A percentile compares a stretch with the other conserved stretches of the same genome.
phyloP scores from a whole-genome alignment of 2,888 invertebrate species.

The Polymixis flavicincta region DNA sequence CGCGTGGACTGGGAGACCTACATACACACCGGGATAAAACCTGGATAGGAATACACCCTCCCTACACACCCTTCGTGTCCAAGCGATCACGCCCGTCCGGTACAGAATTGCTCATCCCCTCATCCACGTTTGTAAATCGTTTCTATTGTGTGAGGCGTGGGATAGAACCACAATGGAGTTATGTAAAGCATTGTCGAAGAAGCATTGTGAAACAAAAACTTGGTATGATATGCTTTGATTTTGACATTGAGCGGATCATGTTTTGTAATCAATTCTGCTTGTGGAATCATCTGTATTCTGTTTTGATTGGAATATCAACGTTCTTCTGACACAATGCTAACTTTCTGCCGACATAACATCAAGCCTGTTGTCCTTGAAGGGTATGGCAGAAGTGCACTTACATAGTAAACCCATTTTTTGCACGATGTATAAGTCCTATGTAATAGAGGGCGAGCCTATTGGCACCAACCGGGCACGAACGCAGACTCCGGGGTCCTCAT shows the following conservation, averaged over 20 bases:
- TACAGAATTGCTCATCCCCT: conserved; percentile 22
- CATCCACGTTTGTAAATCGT: conserved; percentile 5
- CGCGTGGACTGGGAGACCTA: too few species aligned
- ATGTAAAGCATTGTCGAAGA: conserved; percentile 22
- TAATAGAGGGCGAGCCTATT: background rate
- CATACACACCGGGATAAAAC: too few species aligned
- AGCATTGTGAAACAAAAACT: conserved; percentile 14
- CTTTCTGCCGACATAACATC: too few species aligned
- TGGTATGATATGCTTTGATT: conserved; percentile 11
- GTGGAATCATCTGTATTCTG: background rate
- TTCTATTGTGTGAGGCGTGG: conserved; percentile 24
- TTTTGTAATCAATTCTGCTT: conserved; percentile 1
- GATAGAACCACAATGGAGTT: conserved; percentile 38
- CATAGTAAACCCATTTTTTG: background rate
- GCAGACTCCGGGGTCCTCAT: background rate
- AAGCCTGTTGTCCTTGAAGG: too few species aligned
- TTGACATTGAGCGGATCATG: conserved; percentile 11
- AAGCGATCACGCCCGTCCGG: too few species aligned
- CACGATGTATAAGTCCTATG: background rate
- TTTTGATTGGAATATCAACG: background rate
- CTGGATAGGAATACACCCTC: too few species aligned
- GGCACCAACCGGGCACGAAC: background rate
- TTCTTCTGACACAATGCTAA: too few species aligned
- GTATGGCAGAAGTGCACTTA: too few species aligned
- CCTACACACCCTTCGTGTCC: too few species aligned